Conservation (phyloP, 92 coral and sea anemone genomes). For the Porites rus region DNA sequence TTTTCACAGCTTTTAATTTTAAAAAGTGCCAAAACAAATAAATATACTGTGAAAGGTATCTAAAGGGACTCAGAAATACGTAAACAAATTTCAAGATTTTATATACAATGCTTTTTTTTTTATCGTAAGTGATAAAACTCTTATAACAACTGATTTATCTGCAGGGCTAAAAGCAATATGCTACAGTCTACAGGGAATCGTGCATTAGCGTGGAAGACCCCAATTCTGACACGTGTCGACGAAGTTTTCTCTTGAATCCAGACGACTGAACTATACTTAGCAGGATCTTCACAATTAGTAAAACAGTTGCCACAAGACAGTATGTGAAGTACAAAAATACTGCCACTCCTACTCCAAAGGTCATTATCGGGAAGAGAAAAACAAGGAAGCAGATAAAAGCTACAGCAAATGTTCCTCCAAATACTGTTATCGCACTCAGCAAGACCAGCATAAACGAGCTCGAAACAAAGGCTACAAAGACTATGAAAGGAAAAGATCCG, state of each 20-base stretch:
- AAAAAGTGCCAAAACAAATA: no score
- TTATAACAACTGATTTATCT: no score
- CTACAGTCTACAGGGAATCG: not conserved
- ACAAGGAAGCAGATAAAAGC: slow-evolving; percentile 15
- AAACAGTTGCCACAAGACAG: not conserved
- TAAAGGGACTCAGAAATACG: no score
- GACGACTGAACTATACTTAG: not conserved
- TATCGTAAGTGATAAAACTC: no score
- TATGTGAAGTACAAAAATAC: not conserved
- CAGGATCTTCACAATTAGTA: not conserved
- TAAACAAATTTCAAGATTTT: no score
- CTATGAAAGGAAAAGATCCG: slow-evolving; percentile 1
- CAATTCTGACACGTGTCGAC: not conserved
- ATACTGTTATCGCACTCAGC: slow-evolving; percentile 1
- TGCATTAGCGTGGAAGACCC: not conserved
- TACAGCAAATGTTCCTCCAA: slow-evolving; percentile 2
- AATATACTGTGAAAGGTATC: no score
- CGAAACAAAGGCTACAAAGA: slow-evolving; percentile 6
- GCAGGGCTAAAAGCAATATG: not conserved
- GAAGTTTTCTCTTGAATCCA: not conserved
- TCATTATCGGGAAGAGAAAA: not conserved
- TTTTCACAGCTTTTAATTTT: no score
- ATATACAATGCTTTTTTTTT: no score
- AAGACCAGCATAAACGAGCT: not conserved
- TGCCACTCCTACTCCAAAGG: slow-evolving; percentile 5